Evolutionary conservation across 1,140 invertebrate species (phyloP).

Genomic region (Lordiphosa collinella): DNA sequence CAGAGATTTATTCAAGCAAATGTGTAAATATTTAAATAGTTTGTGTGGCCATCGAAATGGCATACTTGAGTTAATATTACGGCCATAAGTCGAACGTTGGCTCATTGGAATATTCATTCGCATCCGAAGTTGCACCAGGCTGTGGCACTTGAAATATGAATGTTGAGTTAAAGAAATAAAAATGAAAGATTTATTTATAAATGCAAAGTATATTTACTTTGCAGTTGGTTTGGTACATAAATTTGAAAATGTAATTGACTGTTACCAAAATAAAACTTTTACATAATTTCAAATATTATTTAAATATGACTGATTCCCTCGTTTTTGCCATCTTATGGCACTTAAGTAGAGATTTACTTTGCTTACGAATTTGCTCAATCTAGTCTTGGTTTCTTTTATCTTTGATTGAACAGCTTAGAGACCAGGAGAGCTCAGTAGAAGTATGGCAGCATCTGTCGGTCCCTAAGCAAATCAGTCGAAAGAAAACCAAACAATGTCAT

Average conservation of each 20-base stretch:
- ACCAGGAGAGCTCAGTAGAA: constrained; percentile 4
- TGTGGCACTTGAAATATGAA: no score
- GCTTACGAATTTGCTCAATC: constrained; percentile 3
- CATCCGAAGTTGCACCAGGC: no score
- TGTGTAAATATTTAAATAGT: constrained; percentile 35
- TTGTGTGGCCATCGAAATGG: constrained; percentile 2
- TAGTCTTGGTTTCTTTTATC: constrained; percentile 20
- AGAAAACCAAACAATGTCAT: constrained; percentile 49
- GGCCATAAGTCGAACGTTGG: no score
- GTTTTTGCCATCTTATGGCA: constrained; percentile 3
- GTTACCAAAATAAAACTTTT: constrained; percentile 1
- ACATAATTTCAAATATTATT: constrained; percentile 2
- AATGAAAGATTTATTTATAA: no score
- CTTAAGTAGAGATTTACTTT: constrained; percentile 16
- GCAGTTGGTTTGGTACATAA: no score
- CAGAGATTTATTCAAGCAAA: constrained; percentile 2
- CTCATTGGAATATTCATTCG: no score
- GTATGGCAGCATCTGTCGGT: constrained; percentile 34
- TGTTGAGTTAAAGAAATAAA: no score
- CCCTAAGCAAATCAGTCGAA: constrained; percentile 53
- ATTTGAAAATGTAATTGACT: no score
- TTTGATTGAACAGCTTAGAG: constrained; percentile 59
- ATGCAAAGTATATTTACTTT: no score
- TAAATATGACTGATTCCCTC: constrained; percentile 17
- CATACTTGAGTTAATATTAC: neutral